Evolutionary conservation across 2,888 invertebrate species (phyloP).

Genomic region (Clanis bilineata): DNA sequence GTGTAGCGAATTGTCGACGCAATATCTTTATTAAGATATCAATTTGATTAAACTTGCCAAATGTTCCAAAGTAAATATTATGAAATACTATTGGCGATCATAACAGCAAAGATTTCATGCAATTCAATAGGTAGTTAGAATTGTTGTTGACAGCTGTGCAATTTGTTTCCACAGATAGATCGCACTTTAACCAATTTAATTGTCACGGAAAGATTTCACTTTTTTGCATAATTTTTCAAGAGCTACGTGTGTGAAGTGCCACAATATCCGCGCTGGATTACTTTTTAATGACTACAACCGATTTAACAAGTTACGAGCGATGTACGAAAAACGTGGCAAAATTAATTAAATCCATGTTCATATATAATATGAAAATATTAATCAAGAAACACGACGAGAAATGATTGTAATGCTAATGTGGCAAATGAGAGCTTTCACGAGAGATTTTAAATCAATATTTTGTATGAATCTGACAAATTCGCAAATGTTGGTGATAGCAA

Average conservation of each 20-base stretch:
- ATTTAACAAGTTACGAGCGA: neutral
- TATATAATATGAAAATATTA: neutral
- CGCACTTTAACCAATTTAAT: neutral
- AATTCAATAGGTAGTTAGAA: neutral
- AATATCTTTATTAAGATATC: neutral
- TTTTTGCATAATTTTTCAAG: neutral
- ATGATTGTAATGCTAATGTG: neutral
- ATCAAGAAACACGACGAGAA: neutral
- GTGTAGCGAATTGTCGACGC: neutral
- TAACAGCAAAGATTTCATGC: neutral
- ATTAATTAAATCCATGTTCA: neutral
- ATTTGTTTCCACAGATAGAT: neutral
- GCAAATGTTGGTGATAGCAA: neutral
- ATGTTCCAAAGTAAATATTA: neutral
- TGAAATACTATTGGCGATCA: neutral
- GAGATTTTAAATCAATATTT: neutral
- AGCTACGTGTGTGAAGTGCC: neutral
- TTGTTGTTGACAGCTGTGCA: neutral
- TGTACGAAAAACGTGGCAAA: constrained; percentile 2
- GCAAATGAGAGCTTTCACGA: neutral
- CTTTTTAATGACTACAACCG: constrained; percentile 3
- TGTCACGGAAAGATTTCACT: neutral
- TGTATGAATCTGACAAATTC: neutral
- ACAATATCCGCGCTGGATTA: neutral
- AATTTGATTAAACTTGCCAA: neutral